Conservation (phyloP, 2,888 invertebrate genomes). For the Ethmia dodecea region DNA sequence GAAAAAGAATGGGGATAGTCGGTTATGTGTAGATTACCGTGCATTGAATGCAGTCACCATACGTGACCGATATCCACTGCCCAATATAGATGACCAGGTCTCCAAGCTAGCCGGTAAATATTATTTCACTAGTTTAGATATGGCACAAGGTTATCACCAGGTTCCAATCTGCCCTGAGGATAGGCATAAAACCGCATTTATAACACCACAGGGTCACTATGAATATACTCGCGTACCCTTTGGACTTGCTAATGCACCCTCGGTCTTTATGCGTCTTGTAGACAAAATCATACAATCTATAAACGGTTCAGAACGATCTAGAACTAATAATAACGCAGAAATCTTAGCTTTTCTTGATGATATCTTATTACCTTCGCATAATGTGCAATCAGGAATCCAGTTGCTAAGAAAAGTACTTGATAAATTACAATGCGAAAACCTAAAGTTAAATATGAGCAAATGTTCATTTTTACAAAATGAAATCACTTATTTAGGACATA, state of each 20-base stretch:
- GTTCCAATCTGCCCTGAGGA: too few relatives aligned
- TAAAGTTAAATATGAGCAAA: slow-evolving; percentile 25
- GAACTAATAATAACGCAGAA: neutral
- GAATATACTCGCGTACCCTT: neutral
- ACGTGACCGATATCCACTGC: neutral
- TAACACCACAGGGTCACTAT: neutral
- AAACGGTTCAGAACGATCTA: neutral
- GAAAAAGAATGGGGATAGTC: neutral
- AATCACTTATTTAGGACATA: neutral
- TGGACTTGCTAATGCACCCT: slow-evolving; percentile 13
- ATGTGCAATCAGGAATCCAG: slow-evolving; percentile 13
- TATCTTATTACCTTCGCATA: slow-evolving; percentile 13
- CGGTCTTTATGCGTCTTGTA: slow-evolving; percentile 20
- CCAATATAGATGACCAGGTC: neutral
- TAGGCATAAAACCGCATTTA: neutral
- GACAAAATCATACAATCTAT: slow-evolving; percentile 16
- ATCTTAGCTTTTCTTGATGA: slow-evolving; percentile 16
- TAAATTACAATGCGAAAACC: slow-evolving; percentile 12
- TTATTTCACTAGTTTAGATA: neutral
- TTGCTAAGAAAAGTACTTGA: slow-evolving; percentile 13
- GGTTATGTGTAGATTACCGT: neutral
- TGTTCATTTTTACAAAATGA: slow-evolving; percentile 18
- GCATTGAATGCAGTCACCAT: neutral
- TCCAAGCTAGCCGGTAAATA: neutral
- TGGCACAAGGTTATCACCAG: neutral